A percentile compares a stretch with the other conserved stretches of the same genome.
phyloP scores from a whole-genome alignment of 2,888 invertebrate genomes.

The Amphipyra berbera region DNA sequence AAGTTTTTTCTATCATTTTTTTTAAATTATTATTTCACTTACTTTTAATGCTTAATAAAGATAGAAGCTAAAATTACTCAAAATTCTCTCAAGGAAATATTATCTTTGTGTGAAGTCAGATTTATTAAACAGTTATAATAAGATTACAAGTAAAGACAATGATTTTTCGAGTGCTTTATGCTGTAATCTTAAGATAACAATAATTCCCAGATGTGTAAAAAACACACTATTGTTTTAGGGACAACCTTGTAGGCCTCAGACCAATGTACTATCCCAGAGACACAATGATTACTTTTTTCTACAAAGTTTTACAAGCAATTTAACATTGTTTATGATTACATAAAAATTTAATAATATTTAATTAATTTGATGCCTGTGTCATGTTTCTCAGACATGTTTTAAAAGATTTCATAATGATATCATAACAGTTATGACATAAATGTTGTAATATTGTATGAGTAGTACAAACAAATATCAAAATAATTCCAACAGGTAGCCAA shows the following conservation, averaged over 20 bases:
- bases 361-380: neutral
- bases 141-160: constrained; percentile 4
- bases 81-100: neutral
- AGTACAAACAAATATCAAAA: constrained; percentile 16
- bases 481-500: constrained; percentile 52
- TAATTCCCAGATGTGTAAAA: constrained; percentile 29
- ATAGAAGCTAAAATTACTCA: too few relatives aligned
- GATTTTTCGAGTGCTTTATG: constrained; percentile 9
- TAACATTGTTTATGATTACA: constrained; percentile 5
- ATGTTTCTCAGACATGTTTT: neutral
- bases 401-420: neutral
- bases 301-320: constrained; percentile 19
- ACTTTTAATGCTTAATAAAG: too few relatives aligned
- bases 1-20: too few relatives aligned
- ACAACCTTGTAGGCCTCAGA: constrained; percentile 29
- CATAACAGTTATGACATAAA: constrained; percentile 2
- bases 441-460: neutral
- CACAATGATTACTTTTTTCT: constrained; percentile 9
- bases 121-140: neutral
- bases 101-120: neutral
- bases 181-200: constrained; percentile 45
- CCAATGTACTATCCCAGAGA: constrained; percentile 14
- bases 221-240: constrained; percentile 41
- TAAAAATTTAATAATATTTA: neutral
- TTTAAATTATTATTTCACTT: too few relatives aligned